Percentiles rank a stretch among this genome's conserved stretches.
Conservation (phyloP, 2,888 invertebrate species). For the Bellardia bayeri region DNA sequence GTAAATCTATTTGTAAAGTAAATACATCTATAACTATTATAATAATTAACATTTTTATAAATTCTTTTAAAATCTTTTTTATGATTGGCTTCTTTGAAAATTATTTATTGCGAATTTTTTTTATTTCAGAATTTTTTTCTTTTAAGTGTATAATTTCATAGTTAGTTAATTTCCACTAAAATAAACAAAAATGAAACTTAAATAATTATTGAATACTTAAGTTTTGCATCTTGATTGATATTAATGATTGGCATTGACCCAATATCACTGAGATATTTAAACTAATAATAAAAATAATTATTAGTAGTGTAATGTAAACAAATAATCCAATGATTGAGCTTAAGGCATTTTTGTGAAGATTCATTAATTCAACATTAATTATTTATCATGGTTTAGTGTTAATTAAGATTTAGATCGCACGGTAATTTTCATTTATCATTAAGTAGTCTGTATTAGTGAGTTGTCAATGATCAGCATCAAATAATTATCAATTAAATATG, state of each 20-base stretch:
- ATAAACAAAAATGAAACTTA: neutral
- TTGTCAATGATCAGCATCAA: no score
- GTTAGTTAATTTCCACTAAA: neutral
- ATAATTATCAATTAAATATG: no score
- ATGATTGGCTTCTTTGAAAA: no score
- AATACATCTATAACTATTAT: no score
- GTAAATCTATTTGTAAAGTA: no score
- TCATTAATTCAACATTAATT: no score
- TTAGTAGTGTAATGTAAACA: neutral
- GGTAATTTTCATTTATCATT: no score
- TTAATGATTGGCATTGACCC: constrained; percentile 20
- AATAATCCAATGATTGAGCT: neutral
- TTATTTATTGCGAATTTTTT: no score
- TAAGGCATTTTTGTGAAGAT: neutral
- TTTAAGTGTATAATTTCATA: neutral
- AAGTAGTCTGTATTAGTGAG: no score
- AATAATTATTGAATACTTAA: neutral
- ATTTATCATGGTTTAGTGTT: neutral
- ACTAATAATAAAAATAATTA: constrained; percentile 1
- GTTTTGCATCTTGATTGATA: constrained; percentile 1
- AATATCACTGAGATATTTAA: neutral
- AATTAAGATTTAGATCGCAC: no score
- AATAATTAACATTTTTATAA: no score
- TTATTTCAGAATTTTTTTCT: neutral
- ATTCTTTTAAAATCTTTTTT: no score